Evolutionary conservation across 2,113 vertebrate species (phyloP).

Genomic region (Podarcis raffonei): DNA sequence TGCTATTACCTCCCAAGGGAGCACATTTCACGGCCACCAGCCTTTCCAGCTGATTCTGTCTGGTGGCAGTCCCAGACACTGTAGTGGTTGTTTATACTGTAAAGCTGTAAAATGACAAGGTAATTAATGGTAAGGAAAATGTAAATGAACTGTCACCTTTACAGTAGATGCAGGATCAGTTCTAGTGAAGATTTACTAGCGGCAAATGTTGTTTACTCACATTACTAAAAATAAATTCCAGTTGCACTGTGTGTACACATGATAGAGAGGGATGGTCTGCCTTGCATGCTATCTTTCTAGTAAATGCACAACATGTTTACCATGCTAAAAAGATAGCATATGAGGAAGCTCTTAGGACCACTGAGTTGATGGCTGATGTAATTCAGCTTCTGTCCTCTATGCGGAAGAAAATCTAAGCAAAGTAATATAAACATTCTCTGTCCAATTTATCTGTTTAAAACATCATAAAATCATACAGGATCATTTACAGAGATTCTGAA

Average conservation of each 20-base stretch:
- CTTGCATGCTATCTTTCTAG: background rate
- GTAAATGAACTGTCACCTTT: background rate
- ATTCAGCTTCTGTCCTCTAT: background rate
- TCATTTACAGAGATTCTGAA: background rate
- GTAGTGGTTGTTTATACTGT: background rate
- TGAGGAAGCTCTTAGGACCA: background rate
- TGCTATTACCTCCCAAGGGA: background rate
- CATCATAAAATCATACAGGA: background rate
- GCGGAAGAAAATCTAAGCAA: background rate
- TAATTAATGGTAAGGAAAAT: constrained; percentile 3
- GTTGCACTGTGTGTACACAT: background rate
- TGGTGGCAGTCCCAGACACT: background rate
- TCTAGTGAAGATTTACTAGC: background rate
- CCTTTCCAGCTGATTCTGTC: background rate
- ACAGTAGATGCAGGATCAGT: background rate
- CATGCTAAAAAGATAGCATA: background rate
- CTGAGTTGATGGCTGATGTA: background rate
- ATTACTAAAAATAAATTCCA: background rate
- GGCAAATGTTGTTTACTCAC: background rate
- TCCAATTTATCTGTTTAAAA: background rate
- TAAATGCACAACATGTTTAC: background rate
- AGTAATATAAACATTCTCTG: background rate
- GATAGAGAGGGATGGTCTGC: background rate
- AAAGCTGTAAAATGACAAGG: background rate
- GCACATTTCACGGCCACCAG: background rate